phyloP scores from a whole-genome alignment of 2,888 invertebrate genomes.

The Cyclophora albipunctata region DNA sequence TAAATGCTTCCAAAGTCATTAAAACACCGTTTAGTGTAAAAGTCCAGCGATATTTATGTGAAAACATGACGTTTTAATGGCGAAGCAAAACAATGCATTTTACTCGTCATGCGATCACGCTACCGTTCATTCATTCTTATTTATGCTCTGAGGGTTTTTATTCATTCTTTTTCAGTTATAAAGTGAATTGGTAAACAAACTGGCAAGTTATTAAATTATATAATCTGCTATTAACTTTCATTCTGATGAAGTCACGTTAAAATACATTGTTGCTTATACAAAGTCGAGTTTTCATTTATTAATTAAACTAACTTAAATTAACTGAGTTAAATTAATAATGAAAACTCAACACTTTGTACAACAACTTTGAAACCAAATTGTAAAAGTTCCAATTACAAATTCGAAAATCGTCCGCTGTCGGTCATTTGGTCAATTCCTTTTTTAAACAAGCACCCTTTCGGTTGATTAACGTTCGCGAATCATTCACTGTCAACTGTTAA shows the following conservation, averaged over 20 bases:
- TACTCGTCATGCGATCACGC: background rate
- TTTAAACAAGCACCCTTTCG: slow-evolving; percentile 27
- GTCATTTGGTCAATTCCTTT: slow-evolving; percentile 29
- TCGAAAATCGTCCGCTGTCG: slow-evolving; percentile 11
- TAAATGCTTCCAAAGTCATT: background rate
- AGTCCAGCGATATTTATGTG: background rate
- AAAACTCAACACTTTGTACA: too few species aligned
- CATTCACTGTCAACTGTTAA: slow-evolving; percentile 51
- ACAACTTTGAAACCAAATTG: background rate
- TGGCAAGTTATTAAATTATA: too few species aligned
- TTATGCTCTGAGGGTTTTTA: background rate
- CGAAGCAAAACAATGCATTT: background rate
- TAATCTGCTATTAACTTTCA: too few species aligned
- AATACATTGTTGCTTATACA: too few species aligned
- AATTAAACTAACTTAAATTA: too few species aligned
- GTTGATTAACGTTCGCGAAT: slow-evolving; percentile 39
- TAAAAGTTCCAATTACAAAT: slow-evolving; percentile 18
- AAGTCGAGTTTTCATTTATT: too few species aligned
- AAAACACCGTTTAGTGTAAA: background rate
- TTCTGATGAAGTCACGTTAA: too few species aligned
- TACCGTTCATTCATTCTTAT: background rate
- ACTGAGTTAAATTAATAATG: too few species aligned
- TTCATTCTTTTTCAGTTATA: background rate
- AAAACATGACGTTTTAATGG: background rate
- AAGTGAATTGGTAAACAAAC: too few species aligned